phyloP scores from a whole-genome alignment of 2,113 vertebrate genomes.

The Marmota monax region DNA sequence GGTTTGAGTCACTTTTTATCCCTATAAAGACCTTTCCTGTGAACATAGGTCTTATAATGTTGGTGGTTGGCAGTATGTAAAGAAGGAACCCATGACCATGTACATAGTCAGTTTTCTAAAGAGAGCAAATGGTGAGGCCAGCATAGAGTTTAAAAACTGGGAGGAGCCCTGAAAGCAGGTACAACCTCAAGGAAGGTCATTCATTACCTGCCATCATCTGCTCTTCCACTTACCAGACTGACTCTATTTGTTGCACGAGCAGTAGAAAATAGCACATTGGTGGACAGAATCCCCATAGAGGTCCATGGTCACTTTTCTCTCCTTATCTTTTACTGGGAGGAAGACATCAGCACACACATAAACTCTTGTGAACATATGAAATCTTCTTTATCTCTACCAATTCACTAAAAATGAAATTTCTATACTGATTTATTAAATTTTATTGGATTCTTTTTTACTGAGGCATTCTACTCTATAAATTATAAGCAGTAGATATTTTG shows the following conservation, averaged over 20 bases:
- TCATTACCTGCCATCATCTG: not conserved
- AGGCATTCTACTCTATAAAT: not conserved
- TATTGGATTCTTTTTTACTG: not conserved
- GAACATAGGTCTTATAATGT: not conserved
- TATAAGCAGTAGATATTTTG: not conserved
- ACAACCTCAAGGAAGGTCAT: not conserved
- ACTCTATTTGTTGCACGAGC: not conserved
- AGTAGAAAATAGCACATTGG: not conserved
- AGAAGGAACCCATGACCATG: not conserved
- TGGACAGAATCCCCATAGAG: accelerated
- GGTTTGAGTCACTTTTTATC: not conserved
- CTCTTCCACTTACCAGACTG: not conserved
- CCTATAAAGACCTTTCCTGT: not conserved
- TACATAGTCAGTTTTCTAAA: not conserved
- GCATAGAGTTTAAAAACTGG: not conserved
- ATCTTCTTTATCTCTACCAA: not conserved
- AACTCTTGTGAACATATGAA: not conserved
- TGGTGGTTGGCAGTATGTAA: not conserved
- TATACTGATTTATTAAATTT: not conserved
- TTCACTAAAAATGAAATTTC: not conserved
- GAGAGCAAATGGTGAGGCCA: not conserved
- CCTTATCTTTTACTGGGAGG: not conserved
- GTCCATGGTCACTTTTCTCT: not conserved
- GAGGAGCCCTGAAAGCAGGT: not conserved
- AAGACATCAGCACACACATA: not conserved